Evolutionary conservation across 1,140 invertebrate species (phyloP), one percentile per base, ranked within the genome.

Genomic region (Cataglyphis hispanica): DNA sequence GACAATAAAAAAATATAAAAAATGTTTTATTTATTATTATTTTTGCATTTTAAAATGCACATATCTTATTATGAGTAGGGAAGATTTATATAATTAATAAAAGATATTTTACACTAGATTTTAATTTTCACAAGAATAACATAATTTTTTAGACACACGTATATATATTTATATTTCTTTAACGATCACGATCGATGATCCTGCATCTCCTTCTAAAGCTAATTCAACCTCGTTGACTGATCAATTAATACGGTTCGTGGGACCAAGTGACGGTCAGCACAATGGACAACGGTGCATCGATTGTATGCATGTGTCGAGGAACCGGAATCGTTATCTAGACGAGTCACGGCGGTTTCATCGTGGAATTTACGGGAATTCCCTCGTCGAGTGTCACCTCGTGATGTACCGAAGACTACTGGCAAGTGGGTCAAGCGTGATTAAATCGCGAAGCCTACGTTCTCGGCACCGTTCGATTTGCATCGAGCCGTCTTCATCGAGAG

Each of bases 351-450:
- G 58, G 76, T 86, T 89, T 90, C 88, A 90, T 87, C 89, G 53
- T 4, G 78, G 75, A 80, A 90, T 90, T 90, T 86, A 90, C 89
- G 89, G 89, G 86, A 89, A 90, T 89, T 89, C 75, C 85, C 34
- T 31, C 22, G 50, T 40, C 37, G 50, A 53, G 69, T 69, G 84
- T 40, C 77, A 37, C 16, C 40, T 66, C 85, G 77, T 89, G 88
- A 90, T 90, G 89, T 90, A 89, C 81, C 25, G 88, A 63, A 80
- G 85, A 85, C 16, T 74, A 58, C 40, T 40, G 25, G 81, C 58
- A 87, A 89, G 85, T 89, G 27, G 88, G 89, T 85, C 89, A 87
- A 83, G 81, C 88, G 81, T 89, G 88, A 90, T 86, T 87, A 87
- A 88, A 76, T 75, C 46, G 69, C 70, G 22, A 43, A 46, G 64